A percentile compares a stretch with the other conserved stretches of the same genome.
Conservation (phyloP, 2,797 vertebrate species). For the Acropternis orthonyx region DNA sequence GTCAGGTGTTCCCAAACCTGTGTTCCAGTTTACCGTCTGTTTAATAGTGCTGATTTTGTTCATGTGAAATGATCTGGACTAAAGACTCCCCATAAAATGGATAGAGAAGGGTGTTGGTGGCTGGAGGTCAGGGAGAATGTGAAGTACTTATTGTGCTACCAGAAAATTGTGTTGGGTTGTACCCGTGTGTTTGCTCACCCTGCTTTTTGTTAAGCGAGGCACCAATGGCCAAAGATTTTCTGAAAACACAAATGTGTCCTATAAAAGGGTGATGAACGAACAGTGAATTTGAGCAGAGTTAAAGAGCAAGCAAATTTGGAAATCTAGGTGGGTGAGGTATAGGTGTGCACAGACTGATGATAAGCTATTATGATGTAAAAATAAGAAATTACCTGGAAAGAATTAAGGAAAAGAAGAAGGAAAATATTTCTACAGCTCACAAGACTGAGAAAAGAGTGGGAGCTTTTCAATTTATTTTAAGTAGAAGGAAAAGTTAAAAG, state of each 20-base stretch:
- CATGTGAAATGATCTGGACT: not conserved
- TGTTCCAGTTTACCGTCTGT: not conserved
- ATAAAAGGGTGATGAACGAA: not conserved
- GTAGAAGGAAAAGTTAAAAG: not conserved
- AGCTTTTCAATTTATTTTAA: not conserved
- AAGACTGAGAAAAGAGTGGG: not conserved
- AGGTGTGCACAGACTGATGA: not conserved
- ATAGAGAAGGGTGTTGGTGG: not conserved
- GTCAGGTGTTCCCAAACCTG: not conserved
- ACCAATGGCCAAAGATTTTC: not conserved
- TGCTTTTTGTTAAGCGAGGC: not conserved
- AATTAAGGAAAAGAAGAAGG: not conserved
- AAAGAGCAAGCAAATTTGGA: not conserved
- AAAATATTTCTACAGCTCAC: not conserved
- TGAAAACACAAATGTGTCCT: not conserved
- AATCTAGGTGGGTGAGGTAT: not conserved
- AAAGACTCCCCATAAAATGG: not conserved
- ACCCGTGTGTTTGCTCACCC: not conserved
- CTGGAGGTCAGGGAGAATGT: not conserved
- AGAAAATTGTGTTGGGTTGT: not conserved
- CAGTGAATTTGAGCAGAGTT: not conserved
- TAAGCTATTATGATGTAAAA: not conserved
- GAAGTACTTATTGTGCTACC: not conserved
- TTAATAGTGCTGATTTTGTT: not conserved
- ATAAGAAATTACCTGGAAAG: not conserved